Evolutionary conservation across 2,113 vertebrate genomes (phyloP).

Genomic region (Benitochromis conjunctus): DNA sequence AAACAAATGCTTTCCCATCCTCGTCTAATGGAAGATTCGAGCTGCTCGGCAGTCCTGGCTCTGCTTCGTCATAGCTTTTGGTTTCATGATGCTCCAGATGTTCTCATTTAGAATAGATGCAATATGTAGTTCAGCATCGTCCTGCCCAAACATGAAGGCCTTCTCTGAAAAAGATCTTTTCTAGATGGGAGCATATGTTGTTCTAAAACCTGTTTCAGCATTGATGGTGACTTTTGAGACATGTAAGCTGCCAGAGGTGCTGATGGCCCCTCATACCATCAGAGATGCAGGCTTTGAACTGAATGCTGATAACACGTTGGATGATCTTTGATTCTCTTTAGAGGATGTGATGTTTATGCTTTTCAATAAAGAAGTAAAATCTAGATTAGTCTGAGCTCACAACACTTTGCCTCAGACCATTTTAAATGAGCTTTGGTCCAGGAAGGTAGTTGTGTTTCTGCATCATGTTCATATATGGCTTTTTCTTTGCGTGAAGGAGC

Average conservation of each 20-base stretch:
- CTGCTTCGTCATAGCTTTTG: too few relatives aligned
- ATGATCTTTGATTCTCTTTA: rapidly evolving
- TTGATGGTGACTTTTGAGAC: rapidly evolving
- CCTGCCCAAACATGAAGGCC: neutral
- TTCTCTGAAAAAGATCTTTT: rapidly evolving
- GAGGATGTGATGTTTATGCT: rapidly evolving
- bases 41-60: too few relatives aligned
- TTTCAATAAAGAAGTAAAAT: too few relatives aligned
- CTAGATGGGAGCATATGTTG: neutral
- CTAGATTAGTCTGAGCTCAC: neutral
- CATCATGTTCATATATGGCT: rapidly evolving
- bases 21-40: neutral
- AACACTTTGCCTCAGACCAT: rapidly evolving
- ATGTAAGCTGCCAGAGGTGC: neutral
- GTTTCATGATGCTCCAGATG: too few relatives aligned
- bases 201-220: rapidly evolving
- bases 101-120: too few relatives aligned
- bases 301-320: rapidly evolving
- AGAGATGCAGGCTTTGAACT: neutral
- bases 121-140: neutral
- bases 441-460: neutral
- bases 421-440: neutral
- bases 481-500: neutral
- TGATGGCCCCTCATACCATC: rapidly evolving
- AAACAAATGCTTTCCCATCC: rapidly evolving